Percentiles rank a stretch among this genome's conserved stretches.
phyloP scores from a whole-genome alignment of 2,797 vertebrate species.

The Bradypodion pumilum region DNA sequence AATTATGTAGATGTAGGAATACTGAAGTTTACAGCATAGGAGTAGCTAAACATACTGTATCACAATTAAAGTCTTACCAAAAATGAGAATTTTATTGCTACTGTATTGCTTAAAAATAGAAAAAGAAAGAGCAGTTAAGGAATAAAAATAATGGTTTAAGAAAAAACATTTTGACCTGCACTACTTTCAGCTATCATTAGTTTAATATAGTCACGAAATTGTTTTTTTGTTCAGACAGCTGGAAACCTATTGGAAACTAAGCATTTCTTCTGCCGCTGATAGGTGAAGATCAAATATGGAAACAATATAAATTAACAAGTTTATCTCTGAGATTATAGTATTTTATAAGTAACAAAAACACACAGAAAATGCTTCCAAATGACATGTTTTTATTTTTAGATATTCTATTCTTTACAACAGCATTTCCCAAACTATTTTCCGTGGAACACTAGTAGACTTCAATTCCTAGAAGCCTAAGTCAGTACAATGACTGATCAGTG shows the following conservation, averaged over 20 bases:
- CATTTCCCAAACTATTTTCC: too few relatives aligned
- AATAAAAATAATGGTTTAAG: neutral
- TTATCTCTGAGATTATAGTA: neutral
- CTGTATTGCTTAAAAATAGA: neutral
- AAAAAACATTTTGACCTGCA: neutral
- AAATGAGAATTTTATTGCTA: neutral
- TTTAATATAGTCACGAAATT: neutral
- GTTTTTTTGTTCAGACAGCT: neutral
- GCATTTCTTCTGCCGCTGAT: neutral
- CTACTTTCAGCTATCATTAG: neutral
- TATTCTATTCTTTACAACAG: neutral
- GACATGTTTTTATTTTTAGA: neutral
- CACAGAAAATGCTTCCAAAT: slow-evolving; percentile 1
- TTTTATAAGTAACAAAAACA: neutral
- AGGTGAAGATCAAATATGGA: neutral
- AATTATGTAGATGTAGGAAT: neutral
- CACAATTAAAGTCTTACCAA: neutral
- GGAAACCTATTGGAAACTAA: neutral
- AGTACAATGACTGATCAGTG: too few relatives aligned
- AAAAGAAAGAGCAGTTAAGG: neutral
- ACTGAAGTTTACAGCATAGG: neutral
- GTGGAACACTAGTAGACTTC: too few relatives aligned
- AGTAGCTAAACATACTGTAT: neutral
- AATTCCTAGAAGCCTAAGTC: neutral
- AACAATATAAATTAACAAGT: neutral